A percentile compares a stretch with the other conserved stretches of the same genome.
Evolutionary conservation across 2,797 vertebrate species (phyloP).

Genomic region (Tarsius wallacei): DNA sequence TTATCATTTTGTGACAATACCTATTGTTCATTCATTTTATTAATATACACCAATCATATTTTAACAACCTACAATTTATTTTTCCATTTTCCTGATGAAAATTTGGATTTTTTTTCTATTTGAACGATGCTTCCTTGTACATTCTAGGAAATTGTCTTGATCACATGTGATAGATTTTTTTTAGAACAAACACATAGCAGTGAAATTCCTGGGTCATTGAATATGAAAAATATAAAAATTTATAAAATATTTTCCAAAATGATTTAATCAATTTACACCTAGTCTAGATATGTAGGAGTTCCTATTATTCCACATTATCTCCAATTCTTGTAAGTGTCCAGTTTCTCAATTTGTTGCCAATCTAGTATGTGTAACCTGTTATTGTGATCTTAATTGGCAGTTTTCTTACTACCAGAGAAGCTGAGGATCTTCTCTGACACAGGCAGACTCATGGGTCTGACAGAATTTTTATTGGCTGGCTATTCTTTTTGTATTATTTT

Average conservation of each 20-base stretch:
- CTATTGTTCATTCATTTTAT: background rate
- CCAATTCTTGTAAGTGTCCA: background rate
- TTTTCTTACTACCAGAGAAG: background rate
- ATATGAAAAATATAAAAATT: background rate
- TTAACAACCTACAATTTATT: slow-evolving; percentile 11
- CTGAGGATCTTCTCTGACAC: background rate
- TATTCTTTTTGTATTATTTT: background rate
- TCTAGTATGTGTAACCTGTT: background rate
- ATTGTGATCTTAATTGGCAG: background rate
- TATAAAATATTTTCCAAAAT: background rate
- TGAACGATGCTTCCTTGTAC: background rate
- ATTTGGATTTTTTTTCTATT: background rate
- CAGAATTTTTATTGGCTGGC: background rate
- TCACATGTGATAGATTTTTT: background rate
- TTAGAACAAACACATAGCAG: background rate
- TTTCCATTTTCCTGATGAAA: background rate
- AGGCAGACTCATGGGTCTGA: background rate
- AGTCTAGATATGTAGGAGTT: background rate
- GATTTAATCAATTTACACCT: too few species aligned
- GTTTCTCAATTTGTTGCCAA: background rate
- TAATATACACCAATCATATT: background rate
- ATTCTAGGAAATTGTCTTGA: background rate
- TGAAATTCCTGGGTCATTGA: background rate
- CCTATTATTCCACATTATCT: background rate
- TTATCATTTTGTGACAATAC: background rate